Conservation (phyloP, 2,797 vertebrate species). For the Lemur catta region DNA sequence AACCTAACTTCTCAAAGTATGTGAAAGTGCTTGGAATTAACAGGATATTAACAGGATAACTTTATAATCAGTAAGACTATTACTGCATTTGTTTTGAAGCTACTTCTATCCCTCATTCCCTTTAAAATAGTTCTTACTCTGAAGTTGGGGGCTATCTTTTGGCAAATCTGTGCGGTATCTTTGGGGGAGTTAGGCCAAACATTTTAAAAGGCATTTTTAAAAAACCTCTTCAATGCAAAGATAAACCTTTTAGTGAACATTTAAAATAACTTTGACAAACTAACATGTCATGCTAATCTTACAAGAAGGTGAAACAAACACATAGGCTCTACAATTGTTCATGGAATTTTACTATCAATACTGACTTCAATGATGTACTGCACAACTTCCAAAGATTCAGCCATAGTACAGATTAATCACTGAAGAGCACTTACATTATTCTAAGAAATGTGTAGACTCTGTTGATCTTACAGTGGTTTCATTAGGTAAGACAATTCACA, state of each 20-base stretch:
- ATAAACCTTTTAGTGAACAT: neutral
- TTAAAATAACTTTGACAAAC: conserved; percentile 50
- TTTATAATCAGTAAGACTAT: neutral
- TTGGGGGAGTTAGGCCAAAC: neutral
- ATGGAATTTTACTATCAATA: neutral
- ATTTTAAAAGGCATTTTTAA: neutral
- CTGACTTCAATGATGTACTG: neutral
- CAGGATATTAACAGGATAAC: neutral
- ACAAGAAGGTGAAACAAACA: neutral
- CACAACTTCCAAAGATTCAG: neutral
- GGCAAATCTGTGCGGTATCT: neutral
- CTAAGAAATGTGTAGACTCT: neutral
- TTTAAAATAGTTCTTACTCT: conserved; percentile 9
- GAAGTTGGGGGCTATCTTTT: neutral
- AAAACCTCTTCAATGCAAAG: neutral
- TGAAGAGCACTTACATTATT: neutral
- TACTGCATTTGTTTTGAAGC: neutral
- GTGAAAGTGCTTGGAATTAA: neutral
- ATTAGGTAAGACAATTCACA: neutral
- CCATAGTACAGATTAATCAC: neutral
- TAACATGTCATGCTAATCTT: neutral
- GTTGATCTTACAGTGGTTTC: neutral
- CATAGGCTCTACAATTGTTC: neutral
- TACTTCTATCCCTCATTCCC: neutral
- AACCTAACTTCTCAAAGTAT: neutral